phyloP scores from a whole-genome alignment of 2,113 vertebrate genomes.

The Oreocharis arfaki region DNA sequence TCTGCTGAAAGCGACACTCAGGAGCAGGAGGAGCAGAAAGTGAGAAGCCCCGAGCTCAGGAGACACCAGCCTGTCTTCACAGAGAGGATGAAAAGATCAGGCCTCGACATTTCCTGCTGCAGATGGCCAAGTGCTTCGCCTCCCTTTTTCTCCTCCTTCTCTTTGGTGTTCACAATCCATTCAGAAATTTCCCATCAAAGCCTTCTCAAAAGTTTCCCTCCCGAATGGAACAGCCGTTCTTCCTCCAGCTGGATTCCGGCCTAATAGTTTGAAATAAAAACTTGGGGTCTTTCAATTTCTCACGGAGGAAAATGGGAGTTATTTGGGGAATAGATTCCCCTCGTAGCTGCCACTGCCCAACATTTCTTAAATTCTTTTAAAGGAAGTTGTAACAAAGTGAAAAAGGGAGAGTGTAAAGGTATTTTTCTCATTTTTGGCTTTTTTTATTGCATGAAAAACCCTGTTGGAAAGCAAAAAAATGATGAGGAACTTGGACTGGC shows the following conservation, averaged over 20 bases:
- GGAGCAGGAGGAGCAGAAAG: background rate
- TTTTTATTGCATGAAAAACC: background rate
- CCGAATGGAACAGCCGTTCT: background rate
- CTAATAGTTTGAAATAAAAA: background rate
- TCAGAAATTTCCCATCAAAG: background rate
- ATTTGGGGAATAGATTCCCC: background rate
- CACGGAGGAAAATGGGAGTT: background rate
- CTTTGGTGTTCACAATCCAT: background rate
- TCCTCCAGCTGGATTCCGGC: background rate
- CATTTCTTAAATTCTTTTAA: background rate
- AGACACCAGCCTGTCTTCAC: background rate
- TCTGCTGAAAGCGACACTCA: background rate
- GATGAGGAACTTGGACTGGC: background rate
- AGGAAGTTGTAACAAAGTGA: background rate
- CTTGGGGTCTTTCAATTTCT: background rate
- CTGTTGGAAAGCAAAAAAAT: background rate
- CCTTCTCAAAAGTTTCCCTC: background rate
- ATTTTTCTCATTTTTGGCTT: background rate
- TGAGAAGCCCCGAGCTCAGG: background rate
- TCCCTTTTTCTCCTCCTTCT: background rate
- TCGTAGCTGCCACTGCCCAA: background rate
- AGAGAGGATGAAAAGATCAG: background rate
- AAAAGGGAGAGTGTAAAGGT: background rate
- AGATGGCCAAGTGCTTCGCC: background rate
- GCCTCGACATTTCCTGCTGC: background rate